These are phyloP conservation scores for Neotragus pygmaeus DNA, from an alignment of 2,113 vertebrate species.

Conservation along the genomic window DNA sequence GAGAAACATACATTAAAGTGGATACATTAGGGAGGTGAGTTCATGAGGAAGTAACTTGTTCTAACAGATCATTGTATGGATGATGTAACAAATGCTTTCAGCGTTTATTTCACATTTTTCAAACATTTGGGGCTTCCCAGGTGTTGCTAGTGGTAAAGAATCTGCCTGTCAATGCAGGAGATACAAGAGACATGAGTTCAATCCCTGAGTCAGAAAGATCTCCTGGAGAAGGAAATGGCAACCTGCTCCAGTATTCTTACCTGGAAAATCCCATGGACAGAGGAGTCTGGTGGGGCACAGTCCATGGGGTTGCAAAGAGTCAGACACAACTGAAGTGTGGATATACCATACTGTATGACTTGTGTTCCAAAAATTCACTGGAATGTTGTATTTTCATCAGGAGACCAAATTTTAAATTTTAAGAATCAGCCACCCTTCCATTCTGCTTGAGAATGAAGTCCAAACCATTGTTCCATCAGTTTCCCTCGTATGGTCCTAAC, in stretches of 20 bases:
- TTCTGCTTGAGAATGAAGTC: slow-evolving; percentile 6
- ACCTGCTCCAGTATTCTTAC: background rate
- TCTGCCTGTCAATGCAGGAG: background rate
- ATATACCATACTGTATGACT: background rate
- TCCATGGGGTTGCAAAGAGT: background rate
- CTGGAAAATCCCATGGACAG: background rate
- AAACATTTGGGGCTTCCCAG: background rate
- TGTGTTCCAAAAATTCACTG: background rate
- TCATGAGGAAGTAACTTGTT: background rate
- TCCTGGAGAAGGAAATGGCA: background rate
- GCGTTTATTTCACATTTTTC: background rate
- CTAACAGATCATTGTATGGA: background rate
- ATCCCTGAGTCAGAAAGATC: background rate
- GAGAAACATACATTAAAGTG: background rate
- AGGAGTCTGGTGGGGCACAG: background rate
- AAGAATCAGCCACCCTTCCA: background rate
- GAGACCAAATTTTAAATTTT: background rate
- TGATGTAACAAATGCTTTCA: background rate
- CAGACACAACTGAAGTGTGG: background rate
- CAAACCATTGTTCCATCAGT: background rate
- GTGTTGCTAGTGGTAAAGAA: background rate
- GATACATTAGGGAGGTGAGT: background rate
- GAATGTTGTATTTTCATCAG: background rate
- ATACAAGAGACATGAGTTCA: background rate
- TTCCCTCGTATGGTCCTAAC: background rate